Percentiles rank a stretch among this genome's conserved stretches.
Conservation (phyloP, 1,140 invertebrate species). For the Diachasma alloeum region DNA sequence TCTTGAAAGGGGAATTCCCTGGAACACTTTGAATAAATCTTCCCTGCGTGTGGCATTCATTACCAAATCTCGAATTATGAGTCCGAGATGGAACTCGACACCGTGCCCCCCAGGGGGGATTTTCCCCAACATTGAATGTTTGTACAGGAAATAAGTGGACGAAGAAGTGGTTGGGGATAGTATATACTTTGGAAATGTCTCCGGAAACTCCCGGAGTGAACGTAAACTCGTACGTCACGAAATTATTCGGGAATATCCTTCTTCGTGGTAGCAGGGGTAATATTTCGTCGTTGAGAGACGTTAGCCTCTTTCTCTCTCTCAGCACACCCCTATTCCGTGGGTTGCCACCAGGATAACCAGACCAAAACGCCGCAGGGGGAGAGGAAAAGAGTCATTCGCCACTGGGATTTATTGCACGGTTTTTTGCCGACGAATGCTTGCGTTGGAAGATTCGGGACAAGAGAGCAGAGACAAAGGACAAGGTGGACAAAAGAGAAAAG, state of each 20-base stretch:
- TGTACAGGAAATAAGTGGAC: background rate
- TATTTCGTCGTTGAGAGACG: slow-evolving; percentile 45
- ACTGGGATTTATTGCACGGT: slow-evolving; percentile 53
- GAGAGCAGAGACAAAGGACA: slow-evolving; percentile 1
- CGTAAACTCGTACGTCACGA: slow-evolving; percentile 40
- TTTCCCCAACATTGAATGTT: background rate
- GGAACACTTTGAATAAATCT: too few relatives aligned
- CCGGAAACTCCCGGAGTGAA: slow-evolving; percentile 16
- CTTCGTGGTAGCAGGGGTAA: slow-evolving; percentile 46
- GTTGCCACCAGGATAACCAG: slow-evolving; percentile 37
- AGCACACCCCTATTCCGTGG: background rate
- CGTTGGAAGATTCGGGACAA: background rate
- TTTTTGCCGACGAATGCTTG: slow-evolving; percentile 40
- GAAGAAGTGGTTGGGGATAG: background rate
- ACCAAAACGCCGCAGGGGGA: slow-evolving; percentile 50
- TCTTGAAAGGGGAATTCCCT: too few relatives aligned
- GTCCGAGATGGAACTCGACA: too few relatives aligned
- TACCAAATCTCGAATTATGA: too few relatives aligned
- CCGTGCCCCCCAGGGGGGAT: too few relatives aligned
- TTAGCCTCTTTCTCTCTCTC: background rate
- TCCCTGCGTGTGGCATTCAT: too few relatives aligned
- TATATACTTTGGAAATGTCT: background rate
- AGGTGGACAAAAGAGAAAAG: background rate
- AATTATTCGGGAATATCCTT: slow-evolving; percentile 54
- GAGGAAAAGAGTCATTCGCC: slow-evolving; percentile 37